These are phyloP conservation scores for Forbesichthys agassizii DNA, from an alignment of 2,113 vertebrate genomes.

Conservation along the genomic window DNA sequence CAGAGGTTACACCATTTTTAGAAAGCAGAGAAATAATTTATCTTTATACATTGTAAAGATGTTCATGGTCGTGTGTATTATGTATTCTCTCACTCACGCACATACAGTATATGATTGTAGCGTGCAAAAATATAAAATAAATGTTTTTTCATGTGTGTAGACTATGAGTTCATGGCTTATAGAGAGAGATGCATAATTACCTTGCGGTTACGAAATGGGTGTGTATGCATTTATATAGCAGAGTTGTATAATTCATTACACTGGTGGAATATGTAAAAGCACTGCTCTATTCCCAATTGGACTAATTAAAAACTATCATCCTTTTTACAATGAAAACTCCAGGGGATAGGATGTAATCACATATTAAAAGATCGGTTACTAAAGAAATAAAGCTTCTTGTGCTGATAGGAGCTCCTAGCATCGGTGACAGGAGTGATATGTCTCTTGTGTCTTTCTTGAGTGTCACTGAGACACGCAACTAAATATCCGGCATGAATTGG, in stretches of 20 bases:
- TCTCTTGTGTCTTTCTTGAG: conserved; percentile 32
- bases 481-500: background rate
- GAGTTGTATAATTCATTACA: conserved; percentile 68
- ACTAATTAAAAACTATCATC: conserved; percentile 74
- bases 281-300: conserved; percentile 67
- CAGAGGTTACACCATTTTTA: background rate
- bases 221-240: conserved; percentile 37
- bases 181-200: conserved; percentile 60
- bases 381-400: conserved; percentile 62
- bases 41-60: background rate
- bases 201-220: conserved; percentile 54
- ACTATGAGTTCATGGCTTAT: conserved; percentile 51
- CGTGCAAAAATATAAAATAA: background rate
- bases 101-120: background rate
- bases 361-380: conserved; percentile 73
- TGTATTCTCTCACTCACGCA: too few relatives aligned
- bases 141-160: conserved; percentile 6
- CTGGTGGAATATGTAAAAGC: conserved; percentile 63
- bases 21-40: background rate
- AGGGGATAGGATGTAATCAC: conserved; percentile 64
- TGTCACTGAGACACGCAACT: background rate
- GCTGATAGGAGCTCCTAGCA: conserved; percentile 52
- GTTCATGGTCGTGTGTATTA: too few relatives aligned
- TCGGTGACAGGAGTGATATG: conserved; percentile 27
- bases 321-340: conserved; percentile 65